Conservation (phyloP, 2,113 vertebrate genomes). For the Notothenia rossii region DNA sequence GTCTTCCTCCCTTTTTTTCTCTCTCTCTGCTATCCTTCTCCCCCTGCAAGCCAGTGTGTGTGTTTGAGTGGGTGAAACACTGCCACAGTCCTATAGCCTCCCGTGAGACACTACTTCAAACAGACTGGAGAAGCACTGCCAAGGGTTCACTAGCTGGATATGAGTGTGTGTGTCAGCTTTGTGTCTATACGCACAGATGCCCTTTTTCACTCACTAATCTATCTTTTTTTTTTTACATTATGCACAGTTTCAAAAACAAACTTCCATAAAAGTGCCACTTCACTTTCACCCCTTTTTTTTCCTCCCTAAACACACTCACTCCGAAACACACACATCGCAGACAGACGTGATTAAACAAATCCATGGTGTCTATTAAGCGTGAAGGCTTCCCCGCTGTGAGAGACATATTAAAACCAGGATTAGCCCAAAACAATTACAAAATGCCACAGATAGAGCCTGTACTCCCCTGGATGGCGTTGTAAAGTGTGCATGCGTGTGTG, state of each 20-base stretch:
- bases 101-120: constrained; percentile 81
- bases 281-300: not conserved
- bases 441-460: constrained; percentile 59
- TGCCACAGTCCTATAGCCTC: constrained; percentile 74
- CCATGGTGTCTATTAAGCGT: constrained; percentile 63
- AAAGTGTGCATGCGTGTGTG: constrained; percentile 4
- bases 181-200: constrained; percentile 40
- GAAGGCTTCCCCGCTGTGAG: constrained; percentile 69
- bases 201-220: constrained; percentile 11
- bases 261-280: constrained; percentile 47
- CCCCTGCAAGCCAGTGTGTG: constrained; percentile 60
- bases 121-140: constrained; percentile 80
- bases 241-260: constrained; percentile 42
- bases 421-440: constrained; percentile 77
- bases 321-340: constrained; percentile 30
- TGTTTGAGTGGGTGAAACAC: constrained; percentile 76
- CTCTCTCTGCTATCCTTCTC: constrained; percentile 61
- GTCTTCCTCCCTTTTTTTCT: constrained; percentile 28
- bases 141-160: constrained; percentile 71
- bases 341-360: constrained; percentile 76
- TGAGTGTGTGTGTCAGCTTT: constrained; percentile 16
- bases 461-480: constrained; percentile 10
- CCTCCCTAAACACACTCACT: constrained; percentile 43
- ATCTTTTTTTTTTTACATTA: constrained; percentile 26
- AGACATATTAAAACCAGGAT: constrained; percentile 79